These are phyloP conservation scores for Macrobrachium rosenbergii DNA, from an alignment of 1,140 invertebrate species.

Conservation along the genomic window DNA sequence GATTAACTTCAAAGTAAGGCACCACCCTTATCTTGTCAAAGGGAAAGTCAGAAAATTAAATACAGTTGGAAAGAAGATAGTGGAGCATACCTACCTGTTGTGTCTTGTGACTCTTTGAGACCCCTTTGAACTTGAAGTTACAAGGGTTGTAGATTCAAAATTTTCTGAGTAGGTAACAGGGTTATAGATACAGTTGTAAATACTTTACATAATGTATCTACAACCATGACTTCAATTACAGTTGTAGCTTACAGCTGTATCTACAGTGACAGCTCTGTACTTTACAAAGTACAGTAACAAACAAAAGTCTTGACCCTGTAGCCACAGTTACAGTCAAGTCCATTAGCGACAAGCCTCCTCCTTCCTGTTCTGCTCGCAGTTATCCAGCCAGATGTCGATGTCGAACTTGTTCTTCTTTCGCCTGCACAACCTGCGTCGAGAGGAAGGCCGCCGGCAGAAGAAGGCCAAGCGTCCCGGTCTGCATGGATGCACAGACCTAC, in stretches of 20 bases:
- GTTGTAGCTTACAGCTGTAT: too few relatives aligned
- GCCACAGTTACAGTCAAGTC: too few relatives aligned
- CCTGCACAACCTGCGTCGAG: slow-evolving; percentile 87
- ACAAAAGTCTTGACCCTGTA: background rate
- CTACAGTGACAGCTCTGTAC: too few relatives aligned
- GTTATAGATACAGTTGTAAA: too few relatives aligned
- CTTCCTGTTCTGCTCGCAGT: background rate
- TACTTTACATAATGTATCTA: too few relatives aligned
- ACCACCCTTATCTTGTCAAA: background rate
- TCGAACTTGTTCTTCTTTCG: slow-evolving; percentile 94
- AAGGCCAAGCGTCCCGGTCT: slow-evolving; percentile 71
- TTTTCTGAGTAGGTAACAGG: too few relatives aligned
- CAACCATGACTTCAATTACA: too few relatives aligned
- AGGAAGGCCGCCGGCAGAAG: slow-evolving; percentile 77
- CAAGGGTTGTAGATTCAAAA: too few relatives aligned
- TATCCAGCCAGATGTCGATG: slow-evolving; percentile 73
- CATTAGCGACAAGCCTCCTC: background rate
- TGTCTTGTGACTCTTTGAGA: background rate
- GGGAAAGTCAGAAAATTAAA: background rate
- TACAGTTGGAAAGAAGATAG: background rate
- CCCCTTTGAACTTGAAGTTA: too few relatives aligned
- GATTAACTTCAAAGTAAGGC: too few relatives aligned
- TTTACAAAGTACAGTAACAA: background rate
- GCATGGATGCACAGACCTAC: slow-evolving; percentile 72
- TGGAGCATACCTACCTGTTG: background rate